Percentiles rank a stretch among this genome's conserved stretches.
These are phyloP conservation scores for Diarsia mendica DNA, from an alignment of 2,888 invertebrate species.

Conservation along the genomic window DNA sequence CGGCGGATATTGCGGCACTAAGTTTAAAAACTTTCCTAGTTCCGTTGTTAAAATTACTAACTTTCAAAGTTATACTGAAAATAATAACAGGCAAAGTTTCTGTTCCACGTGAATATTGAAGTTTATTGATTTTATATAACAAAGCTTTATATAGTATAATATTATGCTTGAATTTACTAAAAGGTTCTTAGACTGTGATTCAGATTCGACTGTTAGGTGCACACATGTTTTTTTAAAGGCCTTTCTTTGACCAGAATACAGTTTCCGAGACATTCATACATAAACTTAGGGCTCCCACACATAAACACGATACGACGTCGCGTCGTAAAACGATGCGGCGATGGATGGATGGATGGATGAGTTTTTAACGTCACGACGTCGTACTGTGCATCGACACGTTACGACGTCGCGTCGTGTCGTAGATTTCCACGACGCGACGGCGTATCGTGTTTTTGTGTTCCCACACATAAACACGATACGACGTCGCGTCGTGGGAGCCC, in stretches of 20 bases:
- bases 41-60: constrained; percentile 45
- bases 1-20: constrained; percentile 21
- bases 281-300: no score
- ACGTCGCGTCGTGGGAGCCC: no score
- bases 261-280: not conserved
- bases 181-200: not conserved
- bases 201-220: not conserved
- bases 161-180: not conserved
- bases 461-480: no score
- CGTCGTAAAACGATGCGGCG: no score
- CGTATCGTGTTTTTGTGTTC: no score
- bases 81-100: constrained; percentile 2
- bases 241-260: not conserved
- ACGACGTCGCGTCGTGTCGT: no score
- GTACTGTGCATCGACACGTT: no score
- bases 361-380: no score
- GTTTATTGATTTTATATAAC: constrained; percentile 3
- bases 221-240: not conserved
- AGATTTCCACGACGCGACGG: no score
- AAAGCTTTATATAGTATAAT: no score
- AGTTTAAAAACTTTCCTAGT: constrained; percentile 17
- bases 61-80: constrained; percentile 39
- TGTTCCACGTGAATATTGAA: not conserved
- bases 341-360: no score
- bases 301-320: no score